A percentile compares a stretch with the other conserved stretches of the same genome.
Conservation (phyloP, 2,888 invertebrate genomes). For the Cistogaster globosa region DNA sequence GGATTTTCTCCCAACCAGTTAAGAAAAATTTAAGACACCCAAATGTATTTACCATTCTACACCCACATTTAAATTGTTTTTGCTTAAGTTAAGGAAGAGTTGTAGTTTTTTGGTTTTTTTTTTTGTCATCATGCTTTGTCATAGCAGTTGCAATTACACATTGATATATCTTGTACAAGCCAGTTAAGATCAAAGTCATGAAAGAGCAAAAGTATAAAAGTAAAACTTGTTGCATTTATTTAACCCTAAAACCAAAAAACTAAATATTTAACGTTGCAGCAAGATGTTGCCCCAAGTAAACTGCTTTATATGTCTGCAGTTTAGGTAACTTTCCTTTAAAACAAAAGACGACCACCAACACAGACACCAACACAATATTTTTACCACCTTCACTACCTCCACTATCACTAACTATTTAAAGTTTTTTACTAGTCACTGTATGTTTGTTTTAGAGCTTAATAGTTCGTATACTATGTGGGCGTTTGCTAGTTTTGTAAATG, state of each 20-base stretch:
- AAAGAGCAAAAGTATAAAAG: slow-evolving; percentile 57
- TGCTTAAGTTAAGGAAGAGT: background rate
- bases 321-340: slow-evolving; percentile 35
- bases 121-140: slow-evolving; percentile 8
- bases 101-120: slow-evolving; percentile 1
- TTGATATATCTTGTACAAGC: slow-evolving; percentile 37
- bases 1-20: background rate
- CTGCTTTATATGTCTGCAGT: slow-evolving; percentile 21
- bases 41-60: background rate
- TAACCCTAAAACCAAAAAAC: slow-evolving; percentile 56
- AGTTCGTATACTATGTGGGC: slow-evolving; percentile 50
- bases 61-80: slow-evolving; percentile 44
- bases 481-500: slow-evolving; percentile 60
- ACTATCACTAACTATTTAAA: slow-evolving; percentile 32
- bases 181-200: slow-evolving; percentile 69
- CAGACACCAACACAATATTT: slow-evolving; percentile 44
- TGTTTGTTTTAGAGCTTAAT: slow-evolving; percentile 16
- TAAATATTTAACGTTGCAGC: background rate
- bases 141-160: slow-evolving; percentile 41
- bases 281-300: slow-evolving; percentile 43
- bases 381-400: slow-evolving; percentile 20
- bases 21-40: background rate
- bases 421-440: slow-evolving; percentile 32
- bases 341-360: slow-evolving; percentile 59
- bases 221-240: slow-evolving; percentile 67